Evolutionary conservation across 2,797 vertebrate genomes (phyloP).

Genomic region (Vireo griseus): DNA sequence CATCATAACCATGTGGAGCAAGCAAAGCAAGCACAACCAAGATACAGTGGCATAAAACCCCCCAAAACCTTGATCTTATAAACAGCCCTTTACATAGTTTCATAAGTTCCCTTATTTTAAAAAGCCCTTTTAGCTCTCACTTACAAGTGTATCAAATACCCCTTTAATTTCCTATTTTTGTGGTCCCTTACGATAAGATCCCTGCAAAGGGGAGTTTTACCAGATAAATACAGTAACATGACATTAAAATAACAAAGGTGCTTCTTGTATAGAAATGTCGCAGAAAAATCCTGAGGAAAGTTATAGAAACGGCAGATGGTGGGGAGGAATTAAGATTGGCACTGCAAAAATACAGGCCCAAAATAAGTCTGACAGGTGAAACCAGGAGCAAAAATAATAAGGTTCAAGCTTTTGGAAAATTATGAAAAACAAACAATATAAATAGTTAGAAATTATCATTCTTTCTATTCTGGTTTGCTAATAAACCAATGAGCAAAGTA

Average conservation of each 20-base stretch:
- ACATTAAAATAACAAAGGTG: not conserved
- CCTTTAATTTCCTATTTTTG: not conserved
- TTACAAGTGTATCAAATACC: not conserved
- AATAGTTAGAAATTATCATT: not conserved
- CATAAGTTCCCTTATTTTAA: not conserved
- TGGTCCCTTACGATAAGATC: not conserved
- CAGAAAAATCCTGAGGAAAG: not conserved
- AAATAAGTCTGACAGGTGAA: not conserved
- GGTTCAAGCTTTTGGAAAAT: not conserved
- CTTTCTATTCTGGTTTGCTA: not conserved
- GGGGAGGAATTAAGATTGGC: not conserved
- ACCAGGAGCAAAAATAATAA: not conserved
- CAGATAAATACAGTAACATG: not conserved
- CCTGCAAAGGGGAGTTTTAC: not conserved
- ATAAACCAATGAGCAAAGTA: not conserved
- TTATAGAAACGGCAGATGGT: not conserved
- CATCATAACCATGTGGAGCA: not conserved
- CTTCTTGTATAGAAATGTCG: not conserved
- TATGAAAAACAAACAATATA: not conserved
- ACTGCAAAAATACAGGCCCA: not conserved
- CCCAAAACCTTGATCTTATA: not conserved
- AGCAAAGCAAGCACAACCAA: not conserved
- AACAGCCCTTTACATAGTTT: not conserved
- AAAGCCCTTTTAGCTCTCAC: not conserved
- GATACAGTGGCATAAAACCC: not conserved